Base-by-base conservation (phyloP, 2,797 vertebrate species). In the Anabacerthia variegaticeps region DNA sequence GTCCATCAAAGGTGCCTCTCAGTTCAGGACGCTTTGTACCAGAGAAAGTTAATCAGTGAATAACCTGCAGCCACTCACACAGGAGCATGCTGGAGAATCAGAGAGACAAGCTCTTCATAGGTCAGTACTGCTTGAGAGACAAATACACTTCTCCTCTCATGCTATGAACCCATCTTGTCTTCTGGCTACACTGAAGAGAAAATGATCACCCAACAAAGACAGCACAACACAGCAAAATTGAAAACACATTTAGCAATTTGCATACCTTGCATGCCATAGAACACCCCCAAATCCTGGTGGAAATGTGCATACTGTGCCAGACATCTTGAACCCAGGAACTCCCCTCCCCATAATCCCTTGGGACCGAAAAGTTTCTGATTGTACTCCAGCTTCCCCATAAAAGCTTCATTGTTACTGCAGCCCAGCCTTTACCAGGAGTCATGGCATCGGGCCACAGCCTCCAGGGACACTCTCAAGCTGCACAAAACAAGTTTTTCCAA, bases 261-360 rank as follows among this genome's bases (percentile, higher is more conserved):
- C 96, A 97, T 97, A 95, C 95, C 96, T 96, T 91, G 86, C 93
- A 34, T 96, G 90, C 95, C 92, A 89, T 72, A 92, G 91, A 97
- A 97, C 94, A 95, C 89, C 96, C 96, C 95, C 94, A 97, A 95
- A 96, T 96, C 95, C 96, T 96, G 95, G 93, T 97, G 96, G 94
- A 95, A 93, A 95, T 95, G 94, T 89, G 76, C 88, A 94, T 73
- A 86, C 92, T 93, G 88, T 97, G 95, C 97, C 93, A 96, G 96
- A 96, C 95, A 96, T 95, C 94, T 97, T 91, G 89, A 97, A 97
- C 93, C 95, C 97, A 94, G 95, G 97, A 96, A 96, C 97, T 97
- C 92, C 96, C 92, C 91, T 93, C 94, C 96, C 95, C 96, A 97
- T 95, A 92, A 97, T 96, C 97, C 95, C 97, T 74, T 1, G 56